These are phyloP conservation scores for Brachionus plicatilis DNA, from an alignment of 1,140 invertebrate species.

Conservation along the genomic window DNA sequence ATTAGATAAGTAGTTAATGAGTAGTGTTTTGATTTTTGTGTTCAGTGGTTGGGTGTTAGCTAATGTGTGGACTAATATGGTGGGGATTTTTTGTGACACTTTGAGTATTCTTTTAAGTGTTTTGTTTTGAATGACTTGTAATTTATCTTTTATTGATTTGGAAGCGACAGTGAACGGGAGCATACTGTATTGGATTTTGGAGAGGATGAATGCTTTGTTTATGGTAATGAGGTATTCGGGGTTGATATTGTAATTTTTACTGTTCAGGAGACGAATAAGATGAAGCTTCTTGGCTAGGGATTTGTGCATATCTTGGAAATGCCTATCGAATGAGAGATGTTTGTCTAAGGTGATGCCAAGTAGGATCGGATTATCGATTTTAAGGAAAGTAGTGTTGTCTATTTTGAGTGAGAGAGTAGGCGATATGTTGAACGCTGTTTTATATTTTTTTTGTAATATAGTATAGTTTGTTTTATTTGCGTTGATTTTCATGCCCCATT, in stretches of 20 bases:
- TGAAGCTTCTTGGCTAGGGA: not conserved
- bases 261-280: not conserved
- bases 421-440: not conserved
- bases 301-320: not conserved
- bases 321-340: not conserved
- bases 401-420: not conserved
- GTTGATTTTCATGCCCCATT: not conserved
- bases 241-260: not conserved
- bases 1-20: too few species aligned
- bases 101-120: not conserved
- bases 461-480: not conserved
- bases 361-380: not conserved
- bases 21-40: too few species aligned
- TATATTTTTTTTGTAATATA: not conserved
- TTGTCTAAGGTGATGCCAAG: not conserved
- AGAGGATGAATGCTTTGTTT: not conserved
- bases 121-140: not conserved
- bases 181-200: not conserved
- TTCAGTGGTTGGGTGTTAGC: not conserved
- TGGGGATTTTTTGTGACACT: not conserved
- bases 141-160: not conserved
- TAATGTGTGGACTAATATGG: not conserved
- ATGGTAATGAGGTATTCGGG: not conserved
- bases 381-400: not conserved
- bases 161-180: not conserved